Evolutionary conservation across 2,888 invertebrate genomes (phyloP).

Genomic region (Orchesellides sinensis): DNA sequence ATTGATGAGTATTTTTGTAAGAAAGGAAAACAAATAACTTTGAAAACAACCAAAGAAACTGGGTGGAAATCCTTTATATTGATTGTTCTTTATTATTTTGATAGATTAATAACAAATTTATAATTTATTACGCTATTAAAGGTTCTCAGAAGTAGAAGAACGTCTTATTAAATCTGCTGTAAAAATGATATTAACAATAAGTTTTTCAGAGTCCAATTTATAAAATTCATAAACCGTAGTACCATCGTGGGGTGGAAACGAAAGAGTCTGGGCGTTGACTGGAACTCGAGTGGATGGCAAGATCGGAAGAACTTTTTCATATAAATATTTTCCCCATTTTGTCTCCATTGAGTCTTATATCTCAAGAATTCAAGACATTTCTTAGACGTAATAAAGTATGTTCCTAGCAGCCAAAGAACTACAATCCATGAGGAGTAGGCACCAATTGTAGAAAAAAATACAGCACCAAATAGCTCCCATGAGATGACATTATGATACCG

Average conservation of each 20-base stretch:
- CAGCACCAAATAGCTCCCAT: slow-evolving; percentile 22
- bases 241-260: slow-evolving; percentile 21
- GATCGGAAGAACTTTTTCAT: slow-evolving; percentile 41
- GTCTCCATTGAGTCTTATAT: slow-evolving; percentile 1
- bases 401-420: slow-evolving; percentile 38
- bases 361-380: slow-evolving; percentile 12
- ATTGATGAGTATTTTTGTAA: too few relatives aligned
- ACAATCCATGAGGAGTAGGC: slow-evolving; percentile 11
- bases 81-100: too few relatives aligned
- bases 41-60: too few relatives aligned
- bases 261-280: not conserved
- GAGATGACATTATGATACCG: not conserved
- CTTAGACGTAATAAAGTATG: slow-evolving; percentile 6
- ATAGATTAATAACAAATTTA: too few relatives aligned
- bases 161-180: not conserved
- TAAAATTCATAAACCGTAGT: slow-evolving; percentile 21
- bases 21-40: too few relatives aligned
- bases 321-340: not conserved
- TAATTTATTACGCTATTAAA: too few relatives aligned
- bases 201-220: slow-evolving; percentile 28
- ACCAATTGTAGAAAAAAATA: not conserved
- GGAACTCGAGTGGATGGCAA: slow-evolving; percentile 31
- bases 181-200: not conserved
- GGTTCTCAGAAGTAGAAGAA: too few relatives aligned
- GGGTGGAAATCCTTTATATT: too few relatives aligned